Evolutionary conservation across 2,888 invertebrate genomes (phyloP), one percentile per base, ranked within the genome.

Genomic region (Amphimallon solstitiale): DNA sequence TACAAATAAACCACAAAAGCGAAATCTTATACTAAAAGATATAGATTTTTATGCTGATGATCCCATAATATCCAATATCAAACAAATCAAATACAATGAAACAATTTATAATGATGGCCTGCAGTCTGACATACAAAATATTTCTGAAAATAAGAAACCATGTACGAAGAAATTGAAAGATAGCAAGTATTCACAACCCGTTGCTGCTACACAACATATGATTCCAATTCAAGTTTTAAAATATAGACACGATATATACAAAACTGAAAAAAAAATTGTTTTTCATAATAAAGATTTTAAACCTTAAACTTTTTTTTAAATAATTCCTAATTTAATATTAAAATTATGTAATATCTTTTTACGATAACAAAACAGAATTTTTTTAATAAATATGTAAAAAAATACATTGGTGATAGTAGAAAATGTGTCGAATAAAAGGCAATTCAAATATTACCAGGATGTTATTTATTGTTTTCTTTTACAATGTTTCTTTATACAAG

Each of bases 271-370:
- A 19, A 52, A 21, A 34, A 52, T 52, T 52, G 12, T 37, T 37
- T 52, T 52, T 38, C 37, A 52, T 37, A 52, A 52, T 52, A 52
- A 38, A 37, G 37, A 9, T 19, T 10, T 43, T 43, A 43, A 14
- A 43, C 12, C 1, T 43, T 43, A 40, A 7, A 2, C 2, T 15
- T 40, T 40, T 40, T 40, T 40, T 40, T 35, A 35, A 40, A 40
- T 12, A 2, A n/a, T 43, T n/a, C 7, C 43, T 43, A 7, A 29
- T 29, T 29, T 29, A 29, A 2, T 9, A 29, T 2, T n/a, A n/a
- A n/a, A n/a, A n/a, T n/a, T n/a, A n/a, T n/a, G n/a, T n/a, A n/a
- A n/a, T n/a, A n/a, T n/a, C n/a, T n/a, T n/a, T n/a, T n/a, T n/a
- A n/a, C n/a, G n/a, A n/a, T n/a, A n/a, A n/a, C n/a, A n/a, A n/a